These are phyloP conservation scores for Podarcis lilfordi DNA, from an alignment of 2,797 vertebrate species.

Conservation along the genomic window DNA sequence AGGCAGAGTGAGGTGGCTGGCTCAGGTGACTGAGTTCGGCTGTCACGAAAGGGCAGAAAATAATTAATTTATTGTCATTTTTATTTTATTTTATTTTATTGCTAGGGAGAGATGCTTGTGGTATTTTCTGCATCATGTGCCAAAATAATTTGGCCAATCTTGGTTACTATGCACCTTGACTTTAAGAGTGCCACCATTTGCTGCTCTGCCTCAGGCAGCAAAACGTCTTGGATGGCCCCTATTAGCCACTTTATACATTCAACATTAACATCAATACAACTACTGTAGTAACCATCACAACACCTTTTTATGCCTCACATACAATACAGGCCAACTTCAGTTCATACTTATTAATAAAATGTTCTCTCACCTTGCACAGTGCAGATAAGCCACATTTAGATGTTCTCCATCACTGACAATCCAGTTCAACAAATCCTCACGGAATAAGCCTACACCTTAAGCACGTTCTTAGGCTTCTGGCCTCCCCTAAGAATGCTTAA, in stretches of 20 bases:
- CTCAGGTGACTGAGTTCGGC: too few species aligned
- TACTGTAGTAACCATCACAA: background rate
- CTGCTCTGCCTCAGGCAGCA: background rate
- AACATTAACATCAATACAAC: background rate
- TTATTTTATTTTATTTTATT: background rate
- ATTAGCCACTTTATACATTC: background rate
- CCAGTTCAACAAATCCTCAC: constrained; percentile 4
- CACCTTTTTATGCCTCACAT: background rate
- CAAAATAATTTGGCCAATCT: background rate
- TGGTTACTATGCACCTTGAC: background rate
- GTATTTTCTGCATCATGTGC: background rate
- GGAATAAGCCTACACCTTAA: constrained; percentile 6
- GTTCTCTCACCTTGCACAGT: background rate
- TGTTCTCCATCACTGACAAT: constrained; percentile 25
- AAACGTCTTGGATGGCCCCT: background rate
- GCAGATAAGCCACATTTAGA: background rate
- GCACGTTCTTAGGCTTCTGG: constrained; percentile 5
- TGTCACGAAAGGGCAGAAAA: too few species aligned
- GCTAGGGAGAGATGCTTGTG: background rate
- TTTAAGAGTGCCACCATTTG: background rate
- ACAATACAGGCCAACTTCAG: background rate
- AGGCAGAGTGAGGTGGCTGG: too few species aligned
- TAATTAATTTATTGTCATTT: background rate
- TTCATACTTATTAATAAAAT: background rate
- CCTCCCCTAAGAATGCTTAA: constrained; percentile 14